Evolutionary conservation across 2,888 invertebrate species (phyloP), one percentile per base, ranked within the genome.

Genomic region (Diarsia dahlii): DNA sequence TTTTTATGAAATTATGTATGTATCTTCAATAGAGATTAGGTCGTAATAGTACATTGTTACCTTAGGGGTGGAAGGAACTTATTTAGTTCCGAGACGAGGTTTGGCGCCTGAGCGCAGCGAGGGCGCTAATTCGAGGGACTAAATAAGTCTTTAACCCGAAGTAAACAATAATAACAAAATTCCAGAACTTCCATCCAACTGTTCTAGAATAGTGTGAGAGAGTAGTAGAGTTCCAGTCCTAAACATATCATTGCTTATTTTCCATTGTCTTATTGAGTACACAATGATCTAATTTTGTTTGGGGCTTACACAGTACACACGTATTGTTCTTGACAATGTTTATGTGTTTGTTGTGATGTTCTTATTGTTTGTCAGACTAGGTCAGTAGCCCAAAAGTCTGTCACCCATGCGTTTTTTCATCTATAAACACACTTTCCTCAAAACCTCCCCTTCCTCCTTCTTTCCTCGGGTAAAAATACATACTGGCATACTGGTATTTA

Each of bases 301-400:
- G 18, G 10, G 8, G 34, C 1, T 34, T 20, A 74, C 23, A 63
- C 34, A 52, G 34, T 20, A 74, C 23, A 63, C 34, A 52, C n/a
- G 54, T 34, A 80, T 78, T 72, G 67, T 80, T 71, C 18, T 56
- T n/a, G 20, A 34, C 46, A 8, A 5, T 78, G 60, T 79, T 70
- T 71, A 60, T 5, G 46, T 18, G 2, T 72, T 80, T 80, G 45
- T 78, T 67, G 45, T 15, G 67, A 34, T 8, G 20, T 39, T 77
- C 20, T 52, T 12, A 56, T 71, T 56, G n/a, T 45, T 63, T 45
- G n/a, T 20, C n/a, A 45, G n/a, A 13, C 12, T 13, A 13, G n/a
- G n/a, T n/a, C n/a, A 54, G 54, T 6, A 13, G 23, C 6, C 23
- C 56, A 13, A 54, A 54, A 54, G 54, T 54, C 10, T 10, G 10